Evolutionary conservation across 2,113 vertebrate genomes (phyloP).

Genomic region (Notothenia rossii): DNA sequence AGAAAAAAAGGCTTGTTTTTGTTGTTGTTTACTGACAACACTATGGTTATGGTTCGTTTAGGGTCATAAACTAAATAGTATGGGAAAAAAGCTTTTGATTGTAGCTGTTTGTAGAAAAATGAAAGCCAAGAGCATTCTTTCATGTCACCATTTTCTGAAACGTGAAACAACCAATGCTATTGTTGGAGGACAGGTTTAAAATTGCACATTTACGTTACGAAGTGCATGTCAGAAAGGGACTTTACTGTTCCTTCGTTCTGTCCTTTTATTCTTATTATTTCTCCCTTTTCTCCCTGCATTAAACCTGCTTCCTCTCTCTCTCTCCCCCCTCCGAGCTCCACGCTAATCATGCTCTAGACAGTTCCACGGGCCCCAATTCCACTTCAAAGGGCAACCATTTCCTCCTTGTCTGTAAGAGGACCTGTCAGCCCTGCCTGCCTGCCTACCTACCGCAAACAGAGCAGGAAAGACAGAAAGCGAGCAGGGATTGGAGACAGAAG

Average conservation of each 20-base stretch:
- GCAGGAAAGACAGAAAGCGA: conserved; percentile 21
- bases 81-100: too few relatives aligned
- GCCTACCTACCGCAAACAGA: conserved; percentile 52
- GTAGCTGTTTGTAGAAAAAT: background rate
- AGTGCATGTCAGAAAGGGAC: conserved; percentile 2
- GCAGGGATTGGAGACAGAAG: conserved; percentile 30
- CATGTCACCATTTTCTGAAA: background rate
- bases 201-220: background rate
- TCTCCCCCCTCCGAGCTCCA: conserved; percentile 50
- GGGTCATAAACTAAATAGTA: too few relatives aligned
- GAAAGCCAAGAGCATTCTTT: background rate
- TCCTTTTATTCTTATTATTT: background rate
- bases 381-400: conserved; percentile 84
- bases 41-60: background rate
- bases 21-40: too few relatives aligned
- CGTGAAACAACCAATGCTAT: background rate
- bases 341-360: conserved; percentile 81
- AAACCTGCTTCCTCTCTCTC: conserved; percentile 49
- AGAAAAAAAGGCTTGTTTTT: too few relatives aligned
- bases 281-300: conserved; percentile 52
- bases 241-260: background rate
- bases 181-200: background rate
- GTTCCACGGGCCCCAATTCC: conserved; percentile 80
- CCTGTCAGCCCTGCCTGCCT: conserved; percentile 74
- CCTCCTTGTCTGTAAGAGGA: conserved; percentile 76